Base-by-base conservation (phyloP, 1,140 invertebrate species). In the Belonocnema kinseyi region DNA sequence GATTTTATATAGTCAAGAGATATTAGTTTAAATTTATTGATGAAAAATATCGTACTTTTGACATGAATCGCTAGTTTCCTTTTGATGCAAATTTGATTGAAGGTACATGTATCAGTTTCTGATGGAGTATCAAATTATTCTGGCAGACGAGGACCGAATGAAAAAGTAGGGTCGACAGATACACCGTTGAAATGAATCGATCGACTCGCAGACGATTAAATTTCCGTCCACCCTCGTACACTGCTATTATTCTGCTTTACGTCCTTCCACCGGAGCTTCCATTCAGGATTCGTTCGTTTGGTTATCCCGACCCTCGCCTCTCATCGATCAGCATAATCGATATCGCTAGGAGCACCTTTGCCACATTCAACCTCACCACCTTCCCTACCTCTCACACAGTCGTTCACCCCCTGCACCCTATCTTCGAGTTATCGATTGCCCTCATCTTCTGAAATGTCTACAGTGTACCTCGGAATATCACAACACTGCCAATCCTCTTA, bases 131-230 rank as follows among this genome's bases (percentile, higher is more conserved):
- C 61, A 33, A 66, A 66, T 66, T 66, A 66, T 66, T 66, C 61
- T 40, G 12, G 26, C 26, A 33, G 61, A 16, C 26, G 26, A 46
- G 54, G 21, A 21, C 16, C 58, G 58, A 33, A 33, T 61, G 21
- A 61, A 61, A 61, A 61, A 61, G 33, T n/a, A 46, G 61, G 26
- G 26, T 66, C 40, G 33, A 66, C 40, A 66, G 61, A 40, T 66
- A 66, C 40, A 66, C 26, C 46, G 61, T 66, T 66, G 61, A 14
- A 66, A 66, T 66, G 33, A 66, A 66, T 66, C 61, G 61, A 66
- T 66, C 61, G 61, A 66, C 61, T 66, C 26, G 33, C 61, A 66
- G 61, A 66, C 61, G 61, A 66, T 66, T 66, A 66, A 66, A 66
- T 66, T 66, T 66, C 61, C 8, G 61, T 66, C 61, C 61, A 66